These are phyloP conservation scores for Eucriotettix oculatus DNA, from an alignment of 2,888 invertebrate species.

Conservation along the genomic window DNA sequence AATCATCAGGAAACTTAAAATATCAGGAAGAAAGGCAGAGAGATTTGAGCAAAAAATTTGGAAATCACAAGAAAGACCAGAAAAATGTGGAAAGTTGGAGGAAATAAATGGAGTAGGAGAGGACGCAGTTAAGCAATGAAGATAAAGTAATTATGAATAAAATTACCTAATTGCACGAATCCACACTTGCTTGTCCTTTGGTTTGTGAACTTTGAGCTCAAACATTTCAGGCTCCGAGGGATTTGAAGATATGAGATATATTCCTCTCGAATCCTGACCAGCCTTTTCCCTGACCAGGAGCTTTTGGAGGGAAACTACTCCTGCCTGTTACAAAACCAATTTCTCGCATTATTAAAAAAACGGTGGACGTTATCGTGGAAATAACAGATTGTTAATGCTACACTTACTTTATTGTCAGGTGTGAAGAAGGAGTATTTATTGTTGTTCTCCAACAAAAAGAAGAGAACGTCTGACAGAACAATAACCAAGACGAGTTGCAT, in stretches of 20 bases:
- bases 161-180: conserved; percentile 63
- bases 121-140: too few relatives aligned
- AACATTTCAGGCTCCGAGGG: conserved; percentile 92
- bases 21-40: too few relatives aligned
- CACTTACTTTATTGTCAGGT: conserved; percentile 73
- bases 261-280: conserved; percentile 70
- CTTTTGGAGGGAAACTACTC: conserved; percentile 83
- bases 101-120: too few relatives aligned
- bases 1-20: too few relatives aligned
- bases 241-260: conserved; percentile 86
- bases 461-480: conserved; percentile 77
- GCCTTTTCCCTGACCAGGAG: conserved; percentile 87
- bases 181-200: conserved; percentile 82
- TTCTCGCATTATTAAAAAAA: not conserved
- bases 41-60: too few relatives aligned
- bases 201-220: conserved; percentile 73
- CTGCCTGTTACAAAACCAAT: conserved; percentile 42
- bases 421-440: conserved; percentile 62
- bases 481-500: conserved; percentile 78
- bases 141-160: not conserved
- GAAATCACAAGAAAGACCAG: too few relatives aligned
- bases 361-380: not conserved
- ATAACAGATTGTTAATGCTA: not conserved
- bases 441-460: conserved; percentile 82
- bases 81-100: too few relatives aligned